phyloP scores from a whole-genome alignment of 2,888 invertebrate genomes.

The Dolichomitus sp. region DNA sequence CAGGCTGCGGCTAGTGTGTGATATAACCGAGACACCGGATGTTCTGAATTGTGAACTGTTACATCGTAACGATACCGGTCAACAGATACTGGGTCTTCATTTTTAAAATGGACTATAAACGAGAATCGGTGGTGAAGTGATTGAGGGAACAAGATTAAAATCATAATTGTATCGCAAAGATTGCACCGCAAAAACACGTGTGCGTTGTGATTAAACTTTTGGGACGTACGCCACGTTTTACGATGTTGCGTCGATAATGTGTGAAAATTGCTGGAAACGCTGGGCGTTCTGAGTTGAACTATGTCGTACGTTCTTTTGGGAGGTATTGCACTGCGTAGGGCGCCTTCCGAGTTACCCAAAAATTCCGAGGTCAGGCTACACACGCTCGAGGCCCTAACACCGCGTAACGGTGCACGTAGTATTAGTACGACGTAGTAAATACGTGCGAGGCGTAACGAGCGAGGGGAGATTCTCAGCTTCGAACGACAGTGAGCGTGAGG shows the following conservation, averaged over 20 bases:
- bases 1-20: conserved; percentile 24
- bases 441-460: conserved; percentile 54
- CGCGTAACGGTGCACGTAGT: conserved; percentile 67
- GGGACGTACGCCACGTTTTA: conserved; percentile 14
- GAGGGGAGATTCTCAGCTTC: conserved; percentile 6
- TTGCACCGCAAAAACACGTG: conserved; percentile 20
- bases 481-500: conserved; percentile 41
- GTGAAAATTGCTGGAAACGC: conserved; percentile 10
- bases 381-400: conserved; percentile 26
- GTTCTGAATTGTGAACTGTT: conserved; percentile 33
- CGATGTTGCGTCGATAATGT: conserved; percentile 17
- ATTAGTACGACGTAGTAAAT: conserved; percentile 53
- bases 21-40: conserved; percentile 18
- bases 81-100: conserved; percentile 25
- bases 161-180: conserved; percentile 38
- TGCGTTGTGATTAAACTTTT: conserved; percentile 33
- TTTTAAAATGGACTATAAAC: conserved; percentile 11
- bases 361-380: conserved; percentile 45
- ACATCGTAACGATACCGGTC: conserved; percentile 24
- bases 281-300: conserved; percentile 26
- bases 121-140: conserved; percentile 43
- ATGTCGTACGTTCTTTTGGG: conserved; percentile 23
- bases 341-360: conserved; percentile 1
- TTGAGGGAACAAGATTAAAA: conserved; percentile 54
- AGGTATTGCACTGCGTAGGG: not conserved